These are phyloP conservation scores for Pseudomyrmex concolor DNA, from an alignment of 1,140 invertebrate species.

Conservation along the genomic window DNA sequence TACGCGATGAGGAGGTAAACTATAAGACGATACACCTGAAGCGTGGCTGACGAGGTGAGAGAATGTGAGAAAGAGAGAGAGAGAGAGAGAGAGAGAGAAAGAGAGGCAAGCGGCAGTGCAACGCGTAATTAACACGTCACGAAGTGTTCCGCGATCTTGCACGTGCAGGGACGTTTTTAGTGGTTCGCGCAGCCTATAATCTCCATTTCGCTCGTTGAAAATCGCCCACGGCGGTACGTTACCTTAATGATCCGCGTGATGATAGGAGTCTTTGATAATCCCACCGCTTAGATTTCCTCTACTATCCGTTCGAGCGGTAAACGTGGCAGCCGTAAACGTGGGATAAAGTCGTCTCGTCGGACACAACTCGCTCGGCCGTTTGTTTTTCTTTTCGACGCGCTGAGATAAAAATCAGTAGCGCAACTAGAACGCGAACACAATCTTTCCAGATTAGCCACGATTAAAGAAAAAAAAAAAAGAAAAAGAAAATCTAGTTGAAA, in stretches of 20 bases:
- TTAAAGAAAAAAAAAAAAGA: background rate
- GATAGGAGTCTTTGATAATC: slow-evolving; percentile 59
- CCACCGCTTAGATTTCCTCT: slow-evolving; percentile 43
- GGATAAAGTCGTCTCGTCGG: slow-evolving; percentile 24
- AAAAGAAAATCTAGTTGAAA: no score
- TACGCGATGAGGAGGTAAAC: slow-evolving; percentile 58
- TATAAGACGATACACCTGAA: slow-evolving; percentile 44
- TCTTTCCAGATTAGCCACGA: slow-evolving; percentile 24
- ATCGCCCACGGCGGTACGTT: slow-evolving; percentile 56
- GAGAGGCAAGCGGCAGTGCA: slow-evolving; percentile 24
- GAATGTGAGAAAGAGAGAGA: no score
- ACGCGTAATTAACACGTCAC: slow-evolving; percentile 74
- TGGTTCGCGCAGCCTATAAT: slow-evolving; percentile 41
- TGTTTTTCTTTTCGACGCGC: background rate
- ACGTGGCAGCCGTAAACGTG: slow-evolving; percentile 34
- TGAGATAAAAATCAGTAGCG: slow-evolving; percentile 6
- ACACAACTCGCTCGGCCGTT: background rate
- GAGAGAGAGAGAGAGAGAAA: no score
- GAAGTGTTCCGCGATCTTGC: slow-evolving; percentile 63
- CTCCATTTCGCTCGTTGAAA: slow-evolving; percentile 57
- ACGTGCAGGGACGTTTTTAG: slow-evolving; percentile 58
- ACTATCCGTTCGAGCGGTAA: slow-evolving; percentile 11
- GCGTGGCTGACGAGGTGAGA: background rate
- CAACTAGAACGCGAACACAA: slow-evolving; percentile 10
- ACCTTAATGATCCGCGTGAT: slow-evolving; percentile 54